A percentile compares a stretch with the other conserved stretches of the same genome.
Conservation (phyloP, 2,113 vertebrate species). For the Gobio gobio region DNA sequence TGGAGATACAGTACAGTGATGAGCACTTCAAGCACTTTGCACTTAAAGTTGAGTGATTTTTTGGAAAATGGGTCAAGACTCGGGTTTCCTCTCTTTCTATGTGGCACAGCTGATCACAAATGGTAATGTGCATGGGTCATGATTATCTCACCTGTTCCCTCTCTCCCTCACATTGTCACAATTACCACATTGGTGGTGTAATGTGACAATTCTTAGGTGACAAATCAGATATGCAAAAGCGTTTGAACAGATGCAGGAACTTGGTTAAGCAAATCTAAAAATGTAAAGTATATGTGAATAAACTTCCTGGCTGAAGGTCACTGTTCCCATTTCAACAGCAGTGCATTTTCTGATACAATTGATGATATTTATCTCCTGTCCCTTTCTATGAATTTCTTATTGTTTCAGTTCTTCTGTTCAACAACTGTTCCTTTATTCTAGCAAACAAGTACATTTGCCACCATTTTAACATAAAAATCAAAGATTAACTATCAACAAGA, state of each 20-base stretch:
- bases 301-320: slow-evolving; percentile 15
- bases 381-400: not conserved
- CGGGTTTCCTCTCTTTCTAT: not conserved
- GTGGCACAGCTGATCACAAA: not conserved
- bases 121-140: not conserved
- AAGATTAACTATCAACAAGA: not conserved
- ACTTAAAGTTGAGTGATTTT: no score
- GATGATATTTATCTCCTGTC: not conserved
- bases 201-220: not conserved
- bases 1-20: no score
- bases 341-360: not conserved
- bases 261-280: slow-evolving; percentile 14
- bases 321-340: not conserved
- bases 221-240: not conserved
- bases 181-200: not conserved
- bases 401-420: not conserved
- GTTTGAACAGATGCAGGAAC: not conserved
- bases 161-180: not conserved
- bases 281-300: slow-evolving; percentile 1
- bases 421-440: not conserved
- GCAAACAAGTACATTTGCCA: not conserved
- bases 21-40: no score
- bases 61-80: no score
- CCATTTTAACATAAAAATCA: not conserved
- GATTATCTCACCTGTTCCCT: not conserved